Percentiles rank a stretch among this genome's conserved stretches.
phyloP scores from a whole-genome alignment of 2,888 invertebrate species.

The Lissocephala sabroskyi region DNA sequence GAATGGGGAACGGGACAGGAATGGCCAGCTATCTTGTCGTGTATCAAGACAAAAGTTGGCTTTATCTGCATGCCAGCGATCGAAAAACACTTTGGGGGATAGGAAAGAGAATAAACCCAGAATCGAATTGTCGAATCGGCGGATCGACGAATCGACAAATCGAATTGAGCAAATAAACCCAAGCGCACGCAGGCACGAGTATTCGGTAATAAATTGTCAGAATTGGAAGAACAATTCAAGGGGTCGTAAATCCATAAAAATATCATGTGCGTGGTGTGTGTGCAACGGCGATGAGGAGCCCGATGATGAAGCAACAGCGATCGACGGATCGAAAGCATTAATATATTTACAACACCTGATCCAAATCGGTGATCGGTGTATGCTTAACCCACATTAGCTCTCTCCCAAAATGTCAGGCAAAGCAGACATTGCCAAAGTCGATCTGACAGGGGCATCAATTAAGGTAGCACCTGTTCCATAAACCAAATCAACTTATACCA shows the following conservation, averaged over 20 bases:
- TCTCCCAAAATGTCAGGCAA: no score
- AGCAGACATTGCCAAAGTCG: no score
- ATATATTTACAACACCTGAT: no score
- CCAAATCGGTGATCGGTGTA: no score
- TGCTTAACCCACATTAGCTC: no score
- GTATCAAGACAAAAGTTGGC: conserved; percentile 47
- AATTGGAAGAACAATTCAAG: conserved; percentile 53
- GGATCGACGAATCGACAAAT: no score
- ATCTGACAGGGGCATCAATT: no score
- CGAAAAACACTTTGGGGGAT: conserved; percentile 8
- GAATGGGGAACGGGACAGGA: not conserved
- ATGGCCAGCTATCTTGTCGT: conserved; percentile 40
- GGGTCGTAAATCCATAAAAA: conserved; percentile 60
- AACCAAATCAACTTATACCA: conserved; percentile 22
- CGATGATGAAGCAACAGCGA: conserved; percentile 30
- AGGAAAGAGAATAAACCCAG: conserved; percentile 10
- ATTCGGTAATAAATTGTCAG: conserved; percentile 58
- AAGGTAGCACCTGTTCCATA: no score
- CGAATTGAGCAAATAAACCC: conserved; percentile 40
- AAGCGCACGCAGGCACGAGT: conserved; percentile 31
- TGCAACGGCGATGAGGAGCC: conserved; percentile 30
- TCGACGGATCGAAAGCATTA: no score
- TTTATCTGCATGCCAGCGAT: conserved; percentile 27
- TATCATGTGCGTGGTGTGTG: no score
- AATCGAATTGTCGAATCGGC: conserved; percentile 15